Percentiles rank a stretch among this genome's conserved stretches.
Conservation (phyloP, 2,797 vertebrate species). For the Tokudaia tokunoshimensis region DNA sequence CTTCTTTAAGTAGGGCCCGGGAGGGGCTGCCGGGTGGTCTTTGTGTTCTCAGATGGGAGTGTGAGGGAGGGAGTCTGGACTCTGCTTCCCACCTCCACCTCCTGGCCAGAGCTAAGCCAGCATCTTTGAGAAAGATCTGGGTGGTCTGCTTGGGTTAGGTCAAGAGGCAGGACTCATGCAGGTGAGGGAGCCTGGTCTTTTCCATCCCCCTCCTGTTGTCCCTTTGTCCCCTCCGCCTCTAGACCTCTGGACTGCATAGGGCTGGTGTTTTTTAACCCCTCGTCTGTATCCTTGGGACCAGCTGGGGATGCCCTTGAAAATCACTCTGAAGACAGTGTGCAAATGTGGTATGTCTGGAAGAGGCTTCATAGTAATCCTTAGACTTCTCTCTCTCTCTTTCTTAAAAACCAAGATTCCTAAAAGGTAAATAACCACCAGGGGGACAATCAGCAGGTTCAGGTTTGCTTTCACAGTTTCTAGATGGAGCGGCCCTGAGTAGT, state of each 20-base stretch:
- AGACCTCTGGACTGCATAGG: background rate
- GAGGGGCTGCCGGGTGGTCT: conserved; percentile 66
- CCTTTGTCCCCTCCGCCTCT: background rate
- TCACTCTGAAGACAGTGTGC: background rate
- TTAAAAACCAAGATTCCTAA: conserved; percentile 19
- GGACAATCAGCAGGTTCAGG: background rate
- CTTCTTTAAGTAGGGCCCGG: conserved; percentile 38
- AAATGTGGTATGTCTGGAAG: background rate
- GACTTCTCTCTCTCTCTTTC: background rate
- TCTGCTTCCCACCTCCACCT: conserved; percentile 45
- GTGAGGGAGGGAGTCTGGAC: conserved; percentile 33
- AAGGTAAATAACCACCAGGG: background rate
- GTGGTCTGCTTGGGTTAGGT: conserved; percentile 54
- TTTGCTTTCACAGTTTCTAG: background rate
- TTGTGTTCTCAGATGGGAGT: conserved; percentile 63
- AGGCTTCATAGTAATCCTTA: background rate
- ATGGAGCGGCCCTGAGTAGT: background rate
- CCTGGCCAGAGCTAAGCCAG: conserved; percentile 25
- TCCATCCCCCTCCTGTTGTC: background rate
- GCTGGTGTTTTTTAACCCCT: background rate
- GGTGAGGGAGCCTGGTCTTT: background rate
- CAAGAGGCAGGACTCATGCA: conserved; percentile 38
- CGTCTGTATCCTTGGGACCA: background rate
- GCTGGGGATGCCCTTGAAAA: background rate
- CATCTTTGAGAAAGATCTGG: conserved; percentile 51